Evolutionary conservation across 2,113 vertebrate genomes (phyloP).

Genomic region (Chroicocephalus ridibundus): DNA sequence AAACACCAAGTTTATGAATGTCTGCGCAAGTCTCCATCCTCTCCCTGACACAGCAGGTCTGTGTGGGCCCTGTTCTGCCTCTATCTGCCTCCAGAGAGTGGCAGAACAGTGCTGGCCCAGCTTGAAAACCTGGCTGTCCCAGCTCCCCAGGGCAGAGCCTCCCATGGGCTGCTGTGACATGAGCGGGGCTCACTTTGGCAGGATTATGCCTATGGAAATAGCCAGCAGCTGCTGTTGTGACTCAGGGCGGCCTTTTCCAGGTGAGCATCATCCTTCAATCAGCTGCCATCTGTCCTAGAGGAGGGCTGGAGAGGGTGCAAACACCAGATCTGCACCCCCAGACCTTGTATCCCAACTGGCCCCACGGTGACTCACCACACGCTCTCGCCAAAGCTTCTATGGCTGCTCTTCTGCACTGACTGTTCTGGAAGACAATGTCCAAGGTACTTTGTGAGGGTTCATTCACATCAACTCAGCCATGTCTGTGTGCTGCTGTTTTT

Average conservation of each 20-base stretch:
- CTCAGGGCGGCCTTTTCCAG: background rate
- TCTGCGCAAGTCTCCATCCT: background rate
- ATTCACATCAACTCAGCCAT: background rate
- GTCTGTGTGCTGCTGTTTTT: background rate
- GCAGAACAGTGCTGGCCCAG: background rate
- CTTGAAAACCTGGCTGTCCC: background rate
- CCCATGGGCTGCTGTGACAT: background rate
- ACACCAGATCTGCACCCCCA: background rate
- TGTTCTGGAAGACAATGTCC: background rate
- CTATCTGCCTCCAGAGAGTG: background rate
- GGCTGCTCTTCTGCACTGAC: background rate
- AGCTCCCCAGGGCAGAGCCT: background rate
- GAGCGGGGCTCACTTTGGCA: background rate
- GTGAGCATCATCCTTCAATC: background rate
- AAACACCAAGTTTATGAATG: background rate
- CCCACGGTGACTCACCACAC: fast-evolving
- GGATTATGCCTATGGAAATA: background rate
- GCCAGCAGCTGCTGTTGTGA: background rate
- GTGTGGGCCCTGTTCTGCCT: background rate
- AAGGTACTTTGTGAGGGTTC: background rate
- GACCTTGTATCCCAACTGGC: background rate
- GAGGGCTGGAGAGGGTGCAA: background rate
- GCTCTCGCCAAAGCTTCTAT: background rate
- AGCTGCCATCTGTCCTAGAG: background rate
- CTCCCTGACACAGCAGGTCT: background rate